phyloP scores from a whole-genome alignment of 2,888 invertebrate species.

The Papilio protenor region DNA sequence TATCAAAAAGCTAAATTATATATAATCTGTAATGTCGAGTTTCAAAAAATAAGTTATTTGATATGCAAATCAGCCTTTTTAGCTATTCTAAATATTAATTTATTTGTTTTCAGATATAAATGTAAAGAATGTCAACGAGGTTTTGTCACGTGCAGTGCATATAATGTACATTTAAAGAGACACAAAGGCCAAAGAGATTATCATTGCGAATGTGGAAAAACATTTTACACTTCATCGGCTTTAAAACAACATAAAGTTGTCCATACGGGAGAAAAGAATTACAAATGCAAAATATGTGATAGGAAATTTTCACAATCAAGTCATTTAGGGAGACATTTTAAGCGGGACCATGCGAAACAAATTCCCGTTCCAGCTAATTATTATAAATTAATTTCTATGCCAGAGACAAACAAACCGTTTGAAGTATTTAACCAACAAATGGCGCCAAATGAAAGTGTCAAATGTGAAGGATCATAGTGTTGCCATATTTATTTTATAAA shows the following conservation, averaged over 20 bases:
- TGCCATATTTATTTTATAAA: conserved; percentile 2
- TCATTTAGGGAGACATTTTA: conserved; percentile 75
- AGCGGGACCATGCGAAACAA: conserved; percentile 72
- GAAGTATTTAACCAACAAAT: conserved; percentile 52
- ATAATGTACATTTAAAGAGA: conserved; percentile 74
- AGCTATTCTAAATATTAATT: neutral
- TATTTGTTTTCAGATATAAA: conserved; percentile 62
- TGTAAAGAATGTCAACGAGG: conserved; percentile 76
- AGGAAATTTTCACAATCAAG: conserved; percentile 77
- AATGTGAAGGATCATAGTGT: conserved; percentile 62
- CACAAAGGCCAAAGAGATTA: conserved; percentile 79
- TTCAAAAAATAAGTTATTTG: too few species aligned
- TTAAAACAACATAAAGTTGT: conserved; percentile 77
- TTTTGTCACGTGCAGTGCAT: conserved; percentile 76
- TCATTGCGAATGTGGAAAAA: conserved; percentile 77
- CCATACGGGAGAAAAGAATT: conserved; percentile 78
- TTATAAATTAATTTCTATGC: conserved; percentile 62
- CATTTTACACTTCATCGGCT: conserved; percentile 77
- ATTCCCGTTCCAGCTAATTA: conserved; percentile 67
- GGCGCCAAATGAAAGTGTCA: conserved; percentile 49
- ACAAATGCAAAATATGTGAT: conserved; percentile 77
- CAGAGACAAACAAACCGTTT: conserved; percentile 49
- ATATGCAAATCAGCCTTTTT: neutral
- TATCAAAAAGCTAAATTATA: too few species aligned
- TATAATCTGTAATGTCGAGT: too few species aligned